Evolutionary conservation across 2,888 invertebrate species (phyloP).

Genomic region (Synanthedon myopaeformis): DNA sequence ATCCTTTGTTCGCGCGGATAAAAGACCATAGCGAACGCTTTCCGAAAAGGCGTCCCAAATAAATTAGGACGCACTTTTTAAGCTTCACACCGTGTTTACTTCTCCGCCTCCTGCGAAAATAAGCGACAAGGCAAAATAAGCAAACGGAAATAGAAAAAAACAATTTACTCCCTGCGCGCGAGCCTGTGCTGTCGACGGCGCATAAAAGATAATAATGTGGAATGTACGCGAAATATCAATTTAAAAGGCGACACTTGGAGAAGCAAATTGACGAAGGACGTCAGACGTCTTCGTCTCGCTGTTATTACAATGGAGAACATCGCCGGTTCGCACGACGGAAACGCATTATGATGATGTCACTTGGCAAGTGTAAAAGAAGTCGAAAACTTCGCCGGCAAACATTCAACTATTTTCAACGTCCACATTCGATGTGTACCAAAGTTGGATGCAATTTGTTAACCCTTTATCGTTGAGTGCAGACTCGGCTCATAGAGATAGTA

Average conservation of each 20-base stretch:
- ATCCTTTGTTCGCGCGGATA: constrained; percentile 58
- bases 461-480: constrained; percentile 48
- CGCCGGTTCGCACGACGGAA: constrained; percentile 18
- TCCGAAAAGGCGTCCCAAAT: constrained; percentile 47
- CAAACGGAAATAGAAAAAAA: constrained; percentile 34
- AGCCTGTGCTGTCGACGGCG: constrained; percentile 17
- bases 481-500: constrained; percentile 18
- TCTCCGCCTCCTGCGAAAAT: constrained; percentile 37
- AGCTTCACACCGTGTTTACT: constrained; percentile 40
- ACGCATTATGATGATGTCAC: constrained; percentile 55
- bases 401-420: constrained; percentile 59
- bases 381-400: constrained; percentile 55
- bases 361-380: constrained; percentile 55
- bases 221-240: constrained; percentile 46
- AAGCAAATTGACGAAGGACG: constrained; percentile 27
- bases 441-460: constrained; percentile 63
- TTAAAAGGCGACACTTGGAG: constrained; percentile 53
- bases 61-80: constrained; percentile 55
- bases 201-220: constrained; percentile 51
- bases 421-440: constrained; percentile 55
- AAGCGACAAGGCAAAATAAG: constrained; percentile 36
- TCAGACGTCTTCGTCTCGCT: constrained; percentile 21
- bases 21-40: constrained; percentile 47
- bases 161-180: constrained; percentile 24
- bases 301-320: constrained; percentile 31